Evolutionary conservation across 2,888 invertebrate species (phyloP), one percentile per base, ranked within the genome.

Genomic region (Trissolcus japonicus): DNA sequence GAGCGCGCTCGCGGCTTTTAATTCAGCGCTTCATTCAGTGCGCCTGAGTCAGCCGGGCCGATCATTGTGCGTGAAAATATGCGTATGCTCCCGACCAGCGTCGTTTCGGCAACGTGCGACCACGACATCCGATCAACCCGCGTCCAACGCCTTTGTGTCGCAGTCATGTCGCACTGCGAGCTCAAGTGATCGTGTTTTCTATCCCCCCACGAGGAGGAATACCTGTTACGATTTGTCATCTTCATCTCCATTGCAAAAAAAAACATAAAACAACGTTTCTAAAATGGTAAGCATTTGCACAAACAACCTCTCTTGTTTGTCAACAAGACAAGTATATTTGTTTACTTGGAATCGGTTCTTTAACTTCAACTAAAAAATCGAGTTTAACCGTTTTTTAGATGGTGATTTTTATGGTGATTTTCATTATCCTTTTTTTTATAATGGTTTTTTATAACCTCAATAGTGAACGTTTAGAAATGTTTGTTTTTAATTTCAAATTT

Each of bases 1-100:
- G 46, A 59, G 35, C 35, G 60, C 59, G n/a, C 6, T 11, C 17
- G 51, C 51, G 51, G 48, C 68, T 55, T 60, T 54, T 50, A 57
- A 69, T 69, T 69, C 71, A 21, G 35, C 62, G 43, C 41, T 71
- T 62, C 57, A 51, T 63, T 63, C 71, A 71, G 71, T 71, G 62
- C 53, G 63, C 71, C 63, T 71, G 62, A 57, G 72, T 65, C 59
- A 65, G 72, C 54, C 72, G 59, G 63, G 63, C 59, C 53, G 72
- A 65, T 40, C 59, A 59, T 65, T 54, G 57, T 41, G 71, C 17
- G 65, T 19, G 40, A 54, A 21, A 25, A 41, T 71, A 35, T 62
- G 56, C 48, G 55, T 41, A 21, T 54, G n/a, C 14, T 48, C 43
- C 21, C 40, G 9, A 51, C 1, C 51, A 40, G 54, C 69, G 61